Conservation (phyloP, 2,113 vertebrate species). For the Sebastes fasciatus region DNA sequence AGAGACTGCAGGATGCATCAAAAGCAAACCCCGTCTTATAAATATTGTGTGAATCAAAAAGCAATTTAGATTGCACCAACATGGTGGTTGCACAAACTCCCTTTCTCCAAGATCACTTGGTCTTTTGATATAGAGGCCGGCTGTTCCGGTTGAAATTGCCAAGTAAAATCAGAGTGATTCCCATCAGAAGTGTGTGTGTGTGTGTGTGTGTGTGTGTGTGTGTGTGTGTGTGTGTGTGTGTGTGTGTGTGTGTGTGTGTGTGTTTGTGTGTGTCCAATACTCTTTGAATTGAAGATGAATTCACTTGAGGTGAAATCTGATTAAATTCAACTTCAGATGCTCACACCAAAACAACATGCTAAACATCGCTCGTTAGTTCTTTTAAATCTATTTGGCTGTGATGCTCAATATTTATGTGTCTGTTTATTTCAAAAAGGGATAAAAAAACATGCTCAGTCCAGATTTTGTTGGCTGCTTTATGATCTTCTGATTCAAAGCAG, state of each 20-base stretch:
- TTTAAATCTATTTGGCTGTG: background rate
- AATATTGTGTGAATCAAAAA: conserved; percentile 56
- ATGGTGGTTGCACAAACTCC: conserved; percentile 2
- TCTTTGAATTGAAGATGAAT: conserved; percentile 37
- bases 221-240: conserved; percentile 13
- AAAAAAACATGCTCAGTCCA: background rate
- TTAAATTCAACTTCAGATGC: conserved; percentile 23
- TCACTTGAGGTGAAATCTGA: conserved; percentile 32
- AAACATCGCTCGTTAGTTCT: conserved; percentile 3
- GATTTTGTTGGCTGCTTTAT: background rate
- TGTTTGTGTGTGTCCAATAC: conserved; percentile 7
- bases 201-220: conserved; percentile 9
- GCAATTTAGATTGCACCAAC: conserved; percentile 40
- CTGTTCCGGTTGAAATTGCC: conserved; percentile 23
- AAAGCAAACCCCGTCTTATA: conserved; percentile 10
- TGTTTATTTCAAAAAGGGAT: background rate
- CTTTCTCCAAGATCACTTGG: conserved; percentile 31
- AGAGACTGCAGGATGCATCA: conserved; percentile 18
- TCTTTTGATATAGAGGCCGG: conserved; percentile 50
- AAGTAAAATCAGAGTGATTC: conserved; percentile 26
- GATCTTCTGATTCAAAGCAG: conserved; percentile 5
- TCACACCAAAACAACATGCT: background rate
- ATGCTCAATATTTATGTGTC: conserved; percentile 5
- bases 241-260: conserved; percentile 7
- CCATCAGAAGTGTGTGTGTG: conserved; percentile 23